Percentiles rank a stretch among this genome's conserved stretches.
These are phyloP conservation scores for Vulpes lagopus DNA, from an alignment of 2,113 vertebrate species.

Conservation along the genomic window DNA sequence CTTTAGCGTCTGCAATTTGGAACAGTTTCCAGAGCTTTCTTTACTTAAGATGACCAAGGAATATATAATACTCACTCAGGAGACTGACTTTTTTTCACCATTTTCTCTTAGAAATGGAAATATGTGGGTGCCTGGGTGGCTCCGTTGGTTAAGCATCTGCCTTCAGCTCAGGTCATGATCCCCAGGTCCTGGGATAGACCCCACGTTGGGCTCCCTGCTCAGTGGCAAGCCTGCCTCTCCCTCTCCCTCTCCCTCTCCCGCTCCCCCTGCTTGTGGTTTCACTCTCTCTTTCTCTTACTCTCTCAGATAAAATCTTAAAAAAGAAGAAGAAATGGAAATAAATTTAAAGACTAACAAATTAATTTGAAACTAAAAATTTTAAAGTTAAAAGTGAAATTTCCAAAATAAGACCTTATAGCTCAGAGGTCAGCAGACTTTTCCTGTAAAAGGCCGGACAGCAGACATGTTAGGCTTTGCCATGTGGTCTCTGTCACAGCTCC, in stretches of 20 bases:
- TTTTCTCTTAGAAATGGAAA: not conserved
- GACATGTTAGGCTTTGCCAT: not conserved
- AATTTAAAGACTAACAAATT: not conserved
- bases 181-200: no score
- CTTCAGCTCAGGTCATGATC: no score
- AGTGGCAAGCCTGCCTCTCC: no score
- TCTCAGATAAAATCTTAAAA: no score
- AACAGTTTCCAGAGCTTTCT: constrained; percentile 11
- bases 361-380: not conserved
- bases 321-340: not conserved
- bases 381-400: not conserved
- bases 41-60: not conserved
- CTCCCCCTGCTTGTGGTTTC: no score
- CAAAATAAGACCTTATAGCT: not conserved
- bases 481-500: not conserved
- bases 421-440: not conserved
- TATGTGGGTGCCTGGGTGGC: not conserved
- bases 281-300: no score
- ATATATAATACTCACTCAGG: not conserved
- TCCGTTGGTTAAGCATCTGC: no score
- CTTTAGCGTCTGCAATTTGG: not conserved
- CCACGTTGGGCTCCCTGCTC: no score
- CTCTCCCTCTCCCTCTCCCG: no score
- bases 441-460: not conserved
- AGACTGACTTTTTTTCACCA: not conserved